Evolutionary conservation across 92 coral and sea anemone species (phyloP).

Genomic region (Isaurus tuberculatus): DNA sequence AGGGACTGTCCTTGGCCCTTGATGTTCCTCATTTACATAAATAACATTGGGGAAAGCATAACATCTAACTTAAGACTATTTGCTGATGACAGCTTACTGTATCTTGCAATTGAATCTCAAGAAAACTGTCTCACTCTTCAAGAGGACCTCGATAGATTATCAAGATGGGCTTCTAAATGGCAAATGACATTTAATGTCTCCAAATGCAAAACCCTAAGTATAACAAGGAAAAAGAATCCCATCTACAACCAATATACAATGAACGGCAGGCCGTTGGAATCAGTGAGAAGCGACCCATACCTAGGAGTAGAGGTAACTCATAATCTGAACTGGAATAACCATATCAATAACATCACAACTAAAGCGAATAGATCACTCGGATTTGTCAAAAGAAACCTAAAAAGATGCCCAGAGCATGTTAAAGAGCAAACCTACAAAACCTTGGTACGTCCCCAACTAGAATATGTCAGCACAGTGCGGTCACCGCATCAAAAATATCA

Average conservation of each 20-base stretch:
- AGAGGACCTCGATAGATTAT: too few species aligned
- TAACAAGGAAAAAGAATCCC: too few species aligned
- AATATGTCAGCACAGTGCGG: background rate
- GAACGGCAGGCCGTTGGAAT: background rate
- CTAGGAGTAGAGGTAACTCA: background rate
- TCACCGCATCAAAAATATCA: background rate
- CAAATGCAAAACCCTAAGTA: too few species aligned
- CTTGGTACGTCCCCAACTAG: background rate
- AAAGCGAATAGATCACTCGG: background rate
- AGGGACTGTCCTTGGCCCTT: too few species aligned
- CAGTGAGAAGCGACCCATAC: background rate
- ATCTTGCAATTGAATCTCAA: too few species aligned
- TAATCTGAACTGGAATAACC: background rate
- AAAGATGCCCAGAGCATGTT: background rate
- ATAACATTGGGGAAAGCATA: too few species aligned
- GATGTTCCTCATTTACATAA: too few species aligned
- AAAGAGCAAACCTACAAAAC: background rate
- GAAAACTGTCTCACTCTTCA: too few species aligned
- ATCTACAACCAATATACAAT: background rate
- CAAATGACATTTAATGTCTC: too few species aligned
- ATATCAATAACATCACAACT: background rate
- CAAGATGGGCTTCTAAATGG: too few species aligned
- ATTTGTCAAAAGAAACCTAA: background rate
- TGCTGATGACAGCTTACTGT: too few species aligned
- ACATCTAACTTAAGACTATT: too few species aligned